A percentile compares a stretch with the other conserved stretches of the same genome.
phyloP scores from a whole-genome alignment of 2,888 invertebrate species.

The Agrotis clavis region DNA sequence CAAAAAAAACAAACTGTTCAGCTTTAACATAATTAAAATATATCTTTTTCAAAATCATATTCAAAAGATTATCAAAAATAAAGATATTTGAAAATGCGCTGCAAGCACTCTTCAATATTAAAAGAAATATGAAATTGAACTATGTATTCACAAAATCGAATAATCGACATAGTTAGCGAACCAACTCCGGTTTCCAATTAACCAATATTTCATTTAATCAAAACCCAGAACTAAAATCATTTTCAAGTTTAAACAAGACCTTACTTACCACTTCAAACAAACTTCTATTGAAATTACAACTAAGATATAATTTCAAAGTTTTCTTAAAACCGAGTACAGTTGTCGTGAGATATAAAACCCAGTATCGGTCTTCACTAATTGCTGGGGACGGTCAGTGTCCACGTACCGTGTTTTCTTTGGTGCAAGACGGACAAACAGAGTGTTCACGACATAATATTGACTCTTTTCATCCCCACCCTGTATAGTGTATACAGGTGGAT shows the following conservation, averaged over 20 bases:
- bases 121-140: background rate
- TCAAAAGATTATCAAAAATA: background rate
- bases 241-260: conserved; percentile 3
- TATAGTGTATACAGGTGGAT: conserved; percentile 27
- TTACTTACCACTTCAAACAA: conserved; percentile 11
- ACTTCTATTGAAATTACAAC: conserved; percentile 12
- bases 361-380: conserved; percentile 60
- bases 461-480: conserved; percentile 32
- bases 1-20: too few relatives aligned
- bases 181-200: background rate
- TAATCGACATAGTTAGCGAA: background rate
- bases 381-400: conserved; percentile 49
- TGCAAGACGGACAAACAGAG: conserved; percentile 57
- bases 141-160: background rate
- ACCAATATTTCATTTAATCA: conserved; percentile 1
- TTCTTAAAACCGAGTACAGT: conserved; percentile 13
- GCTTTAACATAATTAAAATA: background rate
- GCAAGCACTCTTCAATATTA: background rate
- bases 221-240: background rate
- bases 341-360: conserved; percentile 55
- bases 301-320: background rate
- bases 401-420: conserved; percentile 52
- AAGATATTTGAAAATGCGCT: background rate
- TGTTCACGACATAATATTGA: conserved; percentile 57
- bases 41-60: background rate